Evolutionary conservation across 2,888 invertebrate species (phyloP), one percentile per base, ranked within the genome.

Genomic region (Dromius quadrimaculatus): DNA sequence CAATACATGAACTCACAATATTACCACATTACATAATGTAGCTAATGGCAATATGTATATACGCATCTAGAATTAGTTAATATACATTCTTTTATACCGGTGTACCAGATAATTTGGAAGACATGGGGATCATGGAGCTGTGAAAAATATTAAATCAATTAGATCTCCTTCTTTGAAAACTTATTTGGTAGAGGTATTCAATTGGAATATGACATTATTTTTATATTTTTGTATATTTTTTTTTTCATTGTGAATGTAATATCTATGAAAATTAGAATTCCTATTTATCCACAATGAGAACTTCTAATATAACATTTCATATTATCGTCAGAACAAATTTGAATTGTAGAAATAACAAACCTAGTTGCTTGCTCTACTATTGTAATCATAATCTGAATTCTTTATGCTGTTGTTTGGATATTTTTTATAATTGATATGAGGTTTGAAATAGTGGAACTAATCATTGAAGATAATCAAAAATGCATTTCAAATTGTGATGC

Each of bases 11-110:
- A n/a, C n/a, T n/a, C n/a, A 11, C 13, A 38, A n/a, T 38, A 38
- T 38, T 38, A 38, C 38, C 3, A 38, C 38, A 3, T 6, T 38
- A 38, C 38, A 38, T 38, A 38, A 38, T 6, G 3, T 38, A n/a
- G 5, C 38, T 38, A 38, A n/a, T 13, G 38, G 38, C n/a, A n/a
- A 38, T 38, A 38, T 38, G n/a, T 38, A 38, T 38, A 38, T 38
- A 11, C 3, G 38, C 38, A 38, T 38, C 4, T 38, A 38, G 32
- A 6, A 32, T 32, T n/a, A n/a, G n/a, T n/a, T n/a, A n/a, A n/a
- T n/a, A n/a, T n/a, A n/a, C n/a, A n/a, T n/a, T 28, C 28, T 28
- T 28, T 5, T 8, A 3, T 28, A 28, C 28, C 28, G 3, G 8
- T 28, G 28, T 28, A 28, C 8, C 3, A 28, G 4, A 28, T 5